Conservation (phyloP, 2,888 invertebrate species). For the Pseudeuparius sepicola region DNA sequence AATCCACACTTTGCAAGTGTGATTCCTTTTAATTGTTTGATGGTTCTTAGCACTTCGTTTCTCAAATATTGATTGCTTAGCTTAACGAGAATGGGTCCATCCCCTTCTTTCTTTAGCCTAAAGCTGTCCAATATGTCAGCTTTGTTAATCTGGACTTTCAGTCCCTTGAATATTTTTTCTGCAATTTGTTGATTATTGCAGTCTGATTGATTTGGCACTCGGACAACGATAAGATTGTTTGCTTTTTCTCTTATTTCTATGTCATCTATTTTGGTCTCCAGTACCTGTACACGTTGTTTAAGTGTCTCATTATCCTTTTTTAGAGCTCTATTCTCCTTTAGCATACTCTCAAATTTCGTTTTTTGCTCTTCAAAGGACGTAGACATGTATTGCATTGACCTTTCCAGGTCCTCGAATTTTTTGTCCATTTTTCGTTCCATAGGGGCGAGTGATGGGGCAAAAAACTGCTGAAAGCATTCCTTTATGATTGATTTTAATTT, state of each 20-base stretch:
- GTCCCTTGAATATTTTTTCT: slow-evolving; percentile 5
- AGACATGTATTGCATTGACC: slow-evolving; percentile 13
- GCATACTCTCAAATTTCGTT: neutral
- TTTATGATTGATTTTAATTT: slow-evolving; percentile 8
- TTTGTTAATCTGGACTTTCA: neutral
- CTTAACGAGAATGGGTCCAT: too few relatives aligned
- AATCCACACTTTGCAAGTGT: slow-evolving; percentile 10
- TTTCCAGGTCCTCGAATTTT: slow-evolving; percentile 7
- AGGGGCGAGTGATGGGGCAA: slow-evolving; percentile 5
- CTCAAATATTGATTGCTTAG: slow-evolving; percentile 3
- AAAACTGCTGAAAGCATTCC: slow-evolving; percentile 5
- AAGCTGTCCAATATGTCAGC: slow-evolving; percentile 6
- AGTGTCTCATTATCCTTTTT: slow-evolving; percentile 11
- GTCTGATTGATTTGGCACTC: slow-evolving; percentile 8
- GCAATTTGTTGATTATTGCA: neutral
- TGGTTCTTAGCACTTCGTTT: slow-evolving; percentile 6
- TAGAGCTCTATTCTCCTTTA: neutral
- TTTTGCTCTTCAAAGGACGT: slow-evolving; percentile 12
- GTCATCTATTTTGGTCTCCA: slow-evolving; percentile 9
- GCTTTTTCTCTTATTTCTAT: slow-evolving; percentile 7
- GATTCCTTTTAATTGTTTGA: slow-evolving; percentile 11
- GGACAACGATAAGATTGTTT: slow-evolving; percentile 9
- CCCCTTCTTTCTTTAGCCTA: neutral
- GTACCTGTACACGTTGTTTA: slow-evolving; percentile 6
- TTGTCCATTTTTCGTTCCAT: slow-evolving; percentile 3